A percentile compares a stretch with the other conserved stretches of the same genome.
Conservation (phyloP, 2,888 invertebrate species). For the Drosophila nigricruria region DNA sequence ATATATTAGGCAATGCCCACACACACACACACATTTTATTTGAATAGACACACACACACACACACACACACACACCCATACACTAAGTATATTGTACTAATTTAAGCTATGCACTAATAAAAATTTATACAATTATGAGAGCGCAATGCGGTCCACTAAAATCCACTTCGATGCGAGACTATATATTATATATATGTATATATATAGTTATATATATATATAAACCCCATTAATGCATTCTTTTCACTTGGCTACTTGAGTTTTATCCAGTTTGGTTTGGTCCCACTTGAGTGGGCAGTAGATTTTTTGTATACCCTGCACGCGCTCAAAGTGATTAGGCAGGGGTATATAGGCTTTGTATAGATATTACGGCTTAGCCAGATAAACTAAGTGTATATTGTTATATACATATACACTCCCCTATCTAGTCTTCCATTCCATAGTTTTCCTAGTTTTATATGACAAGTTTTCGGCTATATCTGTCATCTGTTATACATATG, state of each 20-base stretch:
- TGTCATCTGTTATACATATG: too few species aligned
- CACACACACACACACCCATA: slow-evolving; percentile 23
- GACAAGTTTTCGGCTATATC: too few species aligned
- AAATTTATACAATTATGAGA: slow-evolving; percentile 65
- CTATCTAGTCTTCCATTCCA: too few species aligned
- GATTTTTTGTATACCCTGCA: background rate
- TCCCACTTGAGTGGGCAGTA: slow-evolving; percentile 10
- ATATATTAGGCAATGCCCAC: slow-evolving; percentile 16
- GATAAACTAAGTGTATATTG: too few species aligned
- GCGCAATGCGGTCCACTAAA: slow-evolving; percentile 16
- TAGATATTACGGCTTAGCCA: too few species aligned
- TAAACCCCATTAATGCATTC: slow-evolving; percentile 40
- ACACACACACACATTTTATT: slow-evolving; percentile 12
- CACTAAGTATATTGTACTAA: slow-evolving; percentile 64
- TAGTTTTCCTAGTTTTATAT: too few species aligned
- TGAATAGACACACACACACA: slow-evolving; percentile 5
- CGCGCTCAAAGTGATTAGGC: too few species aligned
- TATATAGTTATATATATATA: slow-evolving; percentile 14
- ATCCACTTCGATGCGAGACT: slow-evolving; percentile 1
- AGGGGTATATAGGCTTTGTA: background rate
- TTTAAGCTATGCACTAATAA: slow-evolving; percentile 72
- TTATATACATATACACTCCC: too few species aligned
- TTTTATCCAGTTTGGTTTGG: slow-evolving; percentile 36
- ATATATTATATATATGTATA: slow-evolving; percentile 5
- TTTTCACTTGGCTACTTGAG: slow-evolving; percentile 35